Base-by-base conservation (phyloP, 2,113 vertebrate species). In the Triplophysa tibetana region DNA sequence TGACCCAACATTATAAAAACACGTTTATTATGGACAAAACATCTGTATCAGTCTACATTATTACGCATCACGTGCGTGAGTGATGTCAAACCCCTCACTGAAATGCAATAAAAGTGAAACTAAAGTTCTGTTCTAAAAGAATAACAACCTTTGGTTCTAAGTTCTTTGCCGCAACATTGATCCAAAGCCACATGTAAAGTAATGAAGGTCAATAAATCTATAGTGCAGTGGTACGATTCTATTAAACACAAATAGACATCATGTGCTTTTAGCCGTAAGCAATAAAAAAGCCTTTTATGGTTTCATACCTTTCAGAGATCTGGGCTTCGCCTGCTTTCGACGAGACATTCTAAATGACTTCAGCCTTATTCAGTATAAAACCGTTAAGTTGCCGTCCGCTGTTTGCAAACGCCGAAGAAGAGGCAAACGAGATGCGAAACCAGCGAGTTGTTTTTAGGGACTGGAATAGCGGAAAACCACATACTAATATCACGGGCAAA, bases 301-400 rank as follows among this genome's bases (percentile, higher is more conserved):
- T 9, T 48, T 64, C 83, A 52, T 75, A 81, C 83, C 83, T 84
- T 81, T 77, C 58, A 75, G 50, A 75, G 75, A 62, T 72, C 69
- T 75, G 54, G 83, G 83, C 69, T 84, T 84, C 78, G 79, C 68
- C 64, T 84, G 83, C 76, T 84, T 84, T 60, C 83, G 83, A 70
- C 83, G 83, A 81, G 83, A 70, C 83, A 84, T 84, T 21, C 19
- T 67, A n/a, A 43, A 72, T 43, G 29, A 52, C 68, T 63, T 62
- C 61, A 19, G 58, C 24, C 45, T 45, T 61, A 56, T 50, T 63
- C 60, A 63, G 4, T 8, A 61, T 33, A 75, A 19, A 50, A 33
- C 33, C 10, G 60, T 29, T 26, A 50, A 75, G 73, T 63, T 75
- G 41, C 21, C 24, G 58, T 48, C 58, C 58, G 11, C 56, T 74